Conservation (phyloP, 2,113 vertebrate genomes). For the Neotoma lepida region DNA sequence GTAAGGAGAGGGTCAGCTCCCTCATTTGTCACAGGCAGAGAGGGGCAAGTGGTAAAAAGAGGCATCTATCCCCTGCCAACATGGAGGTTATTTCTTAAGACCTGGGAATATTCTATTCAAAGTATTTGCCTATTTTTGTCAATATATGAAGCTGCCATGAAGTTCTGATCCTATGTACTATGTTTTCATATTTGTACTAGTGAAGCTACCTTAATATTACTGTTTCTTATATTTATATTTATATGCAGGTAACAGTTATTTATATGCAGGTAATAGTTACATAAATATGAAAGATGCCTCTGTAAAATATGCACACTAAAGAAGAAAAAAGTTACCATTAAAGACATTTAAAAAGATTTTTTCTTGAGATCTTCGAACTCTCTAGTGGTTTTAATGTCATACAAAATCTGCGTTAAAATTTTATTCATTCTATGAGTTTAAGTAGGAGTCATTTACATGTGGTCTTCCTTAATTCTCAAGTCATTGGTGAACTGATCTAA, state of each 20-base stretch:
- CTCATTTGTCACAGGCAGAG: background rate
- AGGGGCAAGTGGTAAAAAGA: no score
- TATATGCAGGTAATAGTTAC: background rate
- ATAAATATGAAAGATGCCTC: background rate
- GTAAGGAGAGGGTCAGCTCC: background rate
- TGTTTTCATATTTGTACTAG: background rate
- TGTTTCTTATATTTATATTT: background rate
- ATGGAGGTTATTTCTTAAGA: background rate
- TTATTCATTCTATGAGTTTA: conserved; percentile 1
- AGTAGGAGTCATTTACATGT: conserved; percentile 65
- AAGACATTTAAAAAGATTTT: conserved; percentile 60
- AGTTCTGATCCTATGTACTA: background rate
- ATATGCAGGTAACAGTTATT: background rate
- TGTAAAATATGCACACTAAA: background rate
- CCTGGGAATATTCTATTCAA: background rate
- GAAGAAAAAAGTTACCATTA: conserved; percentile 62
- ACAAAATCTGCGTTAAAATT: conserved; percentile 29
- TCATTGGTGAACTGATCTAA: conserved; percentile 41
- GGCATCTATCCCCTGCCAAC: background rate
- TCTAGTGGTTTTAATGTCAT: conserved; percentile 69
- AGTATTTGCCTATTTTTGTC: background rate
- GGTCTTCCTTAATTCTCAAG: conserved; percentile 68
- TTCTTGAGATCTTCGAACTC: conserved; percentile 58
- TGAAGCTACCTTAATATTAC: background rate
- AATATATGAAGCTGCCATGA: background rate